phyloP scores from a whole-genome alignment of 2,113 vertebrate species.

The Hippoglossus stenolepis region DNA sequence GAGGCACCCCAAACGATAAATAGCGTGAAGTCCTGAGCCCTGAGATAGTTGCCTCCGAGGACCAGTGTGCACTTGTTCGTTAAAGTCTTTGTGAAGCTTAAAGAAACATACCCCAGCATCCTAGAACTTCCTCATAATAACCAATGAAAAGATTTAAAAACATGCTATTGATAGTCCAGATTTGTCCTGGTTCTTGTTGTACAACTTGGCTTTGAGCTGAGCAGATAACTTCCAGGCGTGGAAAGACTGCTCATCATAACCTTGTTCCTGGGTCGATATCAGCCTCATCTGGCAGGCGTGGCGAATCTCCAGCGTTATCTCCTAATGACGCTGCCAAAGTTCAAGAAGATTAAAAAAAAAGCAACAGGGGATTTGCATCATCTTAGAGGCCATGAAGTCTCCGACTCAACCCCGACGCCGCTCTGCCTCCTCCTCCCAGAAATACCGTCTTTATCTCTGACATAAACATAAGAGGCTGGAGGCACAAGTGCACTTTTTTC shows the following conservation, averaged over 20 bases:
- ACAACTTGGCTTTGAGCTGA: conserved; percentile 28
- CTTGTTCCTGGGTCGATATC: conserved; percentile 67
- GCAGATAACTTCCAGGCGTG: conserved; percentile 54
- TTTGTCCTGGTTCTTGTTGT: conserved; percentile 33
- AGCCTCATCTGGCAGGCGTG: conserved; percentile 65
- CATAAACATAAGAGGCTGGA: conserved; percentile 26
- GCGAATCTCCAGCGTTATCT: conserved; percentile 67
- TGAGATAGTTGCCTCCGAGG: not conserved
- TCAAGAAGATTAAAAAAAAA: conserved; percentile 72
- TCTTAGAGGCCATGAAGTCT: conserved; percentile 47
- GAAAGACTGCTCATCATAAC: conserved; percentile 62
- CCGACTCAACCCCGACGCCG: not conserved
- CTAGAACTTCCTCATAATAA: conserved; percentile 22
- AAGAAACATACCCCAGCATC: too few species aligned
- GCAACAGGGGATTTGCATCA: conserved; percentile 65
- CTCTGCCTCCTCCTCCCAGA: conserved; percentile 1
- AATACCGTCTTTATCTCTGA: conserved; percentile 12
- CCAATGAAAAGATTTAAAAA: conserved; percentile 8
- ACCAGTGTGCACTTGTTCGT: not conserved
- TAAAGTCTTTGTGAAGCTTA: conserved; percentile 5
- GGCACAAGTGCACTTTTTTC: not conserved
- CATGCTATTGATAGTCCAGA: conserved; percentile 5
- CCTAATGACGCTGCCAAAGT: conserved; percentile 68
- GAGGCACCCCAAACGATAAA: conserved; percentile 21
- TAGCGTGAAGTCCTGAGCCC: conserved; percentile 8